Evolutionary conservation across 2,888 invertebrate species (phyloP).

Genomic region (Pyrocoelia pectoralis): DNA sequence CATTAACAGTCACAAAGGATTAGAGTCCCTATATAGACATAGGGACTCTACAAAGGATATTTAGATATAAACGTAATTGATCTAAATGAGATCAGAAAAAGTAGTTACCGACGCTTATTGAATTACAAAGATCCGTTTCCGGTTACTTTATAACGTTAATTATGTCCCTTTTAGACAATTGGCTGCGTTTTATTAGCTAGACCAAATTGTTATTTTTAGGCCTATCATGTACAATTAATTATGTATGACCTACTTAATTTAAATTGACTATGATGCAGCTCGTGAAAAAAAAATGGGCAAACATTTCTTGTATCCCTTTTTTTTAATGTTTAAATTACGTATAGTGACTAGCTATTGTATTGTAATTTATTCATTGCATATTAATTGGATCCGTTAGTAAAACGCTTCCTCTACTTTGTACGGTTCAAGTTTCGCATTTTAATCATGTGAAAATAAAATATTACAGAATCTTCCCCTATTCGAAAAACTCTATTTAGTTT

Average conservation of each 20-base stretch:
- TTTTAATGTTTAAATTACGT: too few relatives aligned
- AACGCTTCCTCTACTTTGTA: neutral
- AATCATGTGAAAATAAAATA: too few relatives aligned
- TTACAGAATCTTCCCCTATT: too few relatives aligned
- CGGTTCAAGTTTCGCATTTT: neutral
- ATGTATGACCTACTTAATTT: too few relatives aligned
- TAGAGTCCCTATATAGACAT: too few relatives aligned
- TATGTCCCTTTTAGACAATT: neutral
- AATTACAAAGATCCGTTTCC: slow-evolving; percentile 1
- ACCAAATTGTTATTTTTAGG: neutral
- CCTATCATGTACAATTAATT: too few relatives aligned
- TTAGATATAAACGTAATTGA: neutral
- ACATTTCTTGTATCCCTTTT: too few relatives aligned
- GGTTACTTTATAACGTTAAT: neutral
- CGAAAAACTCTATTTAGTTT: too few relatives aligned
- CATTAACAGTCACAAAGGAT: too few relatives aligned
- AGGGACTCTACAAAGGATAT: neutral
- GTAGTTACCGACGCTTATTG: neutral
- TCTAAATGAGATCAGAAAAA: neutral
- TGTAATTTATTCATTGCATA: slow-evolving; percentile 10
- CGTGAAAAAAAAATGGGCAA: too few relatives aligned
- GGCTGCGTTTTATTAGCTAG: neutral
- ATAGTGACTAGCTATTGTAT: slow-evolving; percentile 12
- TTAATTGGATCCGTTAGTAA: slow-evolving; percentile 3
- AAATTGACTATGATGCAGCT: too few relatives aligned